Evolutionary conservation across 2,113 vertebrate species (phyloP).

Genomic region (Halcyon senegalensis): DNA sequence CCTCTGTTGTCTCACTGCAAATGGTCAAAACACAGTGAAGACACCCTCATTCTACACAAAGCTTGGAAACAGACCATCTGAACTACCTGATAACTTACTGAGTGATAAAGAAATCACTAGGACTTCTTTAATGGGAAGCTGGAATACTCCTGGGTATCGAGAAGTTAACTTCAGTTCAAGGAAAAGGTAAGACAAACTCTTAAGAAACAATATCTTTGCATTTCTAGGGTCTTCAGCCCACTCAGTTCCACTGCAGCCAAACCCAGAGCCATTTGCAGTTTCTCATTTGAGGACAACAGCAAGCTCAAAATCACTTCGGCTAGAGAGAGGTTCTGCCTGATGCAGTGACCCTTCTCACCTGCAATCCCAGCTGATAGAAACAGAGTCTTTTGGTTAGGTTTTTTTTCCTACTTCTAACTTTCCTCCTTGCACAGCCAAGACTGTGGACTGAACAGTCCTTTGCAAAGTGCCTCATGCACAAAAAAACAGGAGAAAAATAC

Average conservation of each 20-base stretch:
- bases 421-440: neutral
- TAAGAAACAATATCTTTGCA: neutral
- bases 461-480: neutral
- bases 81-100: neutral
- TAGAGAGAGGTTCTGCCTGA: neutral
- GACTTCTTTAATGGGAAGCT: neutral
- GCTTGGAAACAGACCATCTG: neutral
- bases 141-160: neutral
- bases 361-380: neutral
- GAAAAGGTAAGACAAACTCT: neutral
- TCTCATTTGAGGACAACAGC: neutral
- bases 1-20: neutral
- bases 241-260: neutral
- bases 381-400: neutral
- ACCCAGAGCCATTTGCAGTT: neutral
- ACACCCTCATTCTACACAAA: neutral
- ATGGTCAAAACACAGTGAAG: accelerated
- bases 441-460: neutral
- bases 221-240: neutral
- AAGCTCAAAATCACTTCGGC: neutral
- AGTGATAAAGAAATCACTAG: neutral
- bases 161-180: neutral
- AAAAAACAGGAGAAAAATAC: neutral
- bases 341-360: neutral
- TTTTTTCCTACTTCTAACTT: neutral